A percentile compares a stretch with the other conserved stretches of the same genome.
phyloP scores from a whole-genome alignment of 2,888 invertebrate genomes.

The Leptura quadrifasciata region DNA sequence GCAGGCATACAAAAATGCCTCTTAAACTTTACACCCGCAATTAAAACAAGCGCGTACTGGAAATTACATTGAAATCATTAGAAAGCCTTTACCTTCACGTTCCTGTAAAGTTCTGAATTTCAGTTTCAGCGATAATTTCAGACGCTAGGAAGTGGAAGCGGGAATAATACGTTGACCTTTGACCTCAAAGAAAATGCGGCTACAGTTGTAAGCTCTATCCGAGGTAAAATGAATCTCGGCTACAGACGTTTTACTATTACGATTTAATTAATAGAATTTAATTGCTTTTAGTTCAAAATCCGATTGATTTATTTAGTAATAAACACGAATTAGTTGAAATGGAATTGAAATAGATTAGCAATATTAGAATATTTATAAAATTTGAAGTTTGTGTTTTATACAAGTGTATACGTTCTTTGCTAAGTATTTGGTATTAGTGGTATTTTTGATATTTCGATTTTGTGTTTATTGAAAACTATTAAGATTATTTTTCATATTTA shows the following conservation, averaged over 20 bases:
- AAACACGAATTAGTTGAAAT: neutral
- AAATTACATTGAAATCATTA: constrained; percentile 12
- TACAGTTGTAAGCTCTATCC: neutral
- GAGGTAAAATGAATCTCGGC: neutral
- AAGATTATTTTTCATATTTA: no score
- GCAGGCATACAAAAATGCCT: neutral
- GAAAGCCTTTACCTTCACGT: neutral
- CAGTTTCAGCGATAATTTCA: constrained; percentile 32
- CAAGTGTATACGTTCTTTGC: no score
- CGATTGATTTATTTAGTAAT: neutral
- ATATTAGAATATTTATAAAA: no score
- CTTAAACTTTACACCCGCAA: neutral
- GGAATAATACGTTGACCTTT: constrained; percentile 46
- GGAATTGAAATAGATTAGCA: neutral
- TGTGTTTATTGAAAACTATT: no score
- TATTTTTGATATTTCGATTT: no score
- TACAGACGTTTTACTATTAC: neutral
- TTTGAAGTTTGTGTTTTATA: no score
- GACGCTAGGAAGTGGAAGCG: constrained; percentile 26
- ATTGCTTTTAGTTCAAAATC: neutral
- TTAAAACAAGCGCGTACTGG: neutral
- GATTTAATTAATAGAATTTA: neutral
- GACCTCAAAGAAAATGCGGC: constrained; percentile 45
- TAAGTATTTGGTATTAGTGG: no score
- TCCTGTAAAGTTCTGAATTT: constrained; percentile 27